Percentiles rank a stretch among this genome's conserved stretches.
These are phyloP conservation scores for Mustelus asterias DNA, from an alignment of 2,113 vertebrate species.

Conservation along the genomic window DNA sequence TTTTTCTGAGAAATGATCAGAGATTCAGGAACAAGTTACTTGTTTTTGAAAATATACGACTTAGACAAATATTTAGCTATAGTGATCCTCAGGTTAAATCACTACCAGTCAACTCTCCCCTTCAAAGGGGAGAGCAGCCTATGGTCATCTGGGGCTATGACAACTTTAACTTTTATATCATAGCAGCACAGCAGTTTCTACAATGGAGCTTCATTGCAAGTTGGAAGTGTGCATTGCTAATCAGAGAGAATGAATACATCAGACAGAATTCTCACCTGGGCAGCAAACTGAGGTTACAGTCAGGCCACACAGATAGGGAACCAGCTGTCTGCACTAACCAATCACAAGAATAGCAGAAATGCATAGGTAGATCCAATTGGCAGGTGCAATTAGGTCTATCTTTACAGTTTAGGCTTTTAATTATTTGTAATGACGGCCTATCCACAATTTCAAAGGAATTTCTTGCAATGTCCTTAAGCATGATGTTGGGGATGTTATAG, in stretches of 20 bases:
- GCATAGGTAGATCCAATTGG: not conserved
- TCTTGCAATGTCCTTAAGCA: not conserved
- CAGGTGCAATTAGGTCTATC: not conserved
- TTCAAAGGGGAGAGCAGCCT: no score
- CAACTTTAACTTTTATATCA: not conserved
- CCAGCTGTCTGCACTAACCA: not conserved
- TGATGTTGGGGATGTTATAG: not conserved
- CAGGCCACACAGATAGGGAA: not conserved
- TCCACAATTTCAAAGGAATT: not conserved
- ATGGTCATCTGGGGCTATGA: no score
- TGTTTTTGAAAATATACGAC: not conserved
- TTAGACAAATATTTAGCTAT: not conserved
- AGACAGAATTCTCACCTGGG: not conserved
- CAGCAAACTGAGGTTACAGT: not conserved
- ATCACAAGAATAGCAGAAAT: not conserved
- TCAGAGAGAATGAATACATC: not conserved
- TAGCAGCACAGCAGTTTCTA: not conserved
- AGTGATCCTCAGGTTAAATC: no score
- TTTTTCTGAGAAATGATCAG: not conserved
- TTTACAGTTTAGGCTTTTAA: not conserved
- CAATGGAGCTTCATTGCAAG: not conserved
- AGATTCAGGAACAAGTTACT: not conserved
- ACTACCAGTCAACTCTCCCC: no score
- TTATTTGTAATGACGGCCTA: not conserved
- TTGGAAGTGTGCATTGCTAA: no score